Evolutionary conservation across 2,888 invertebrate species (phyloP).

Genomic region (Zonitis immaculata): DNA sequence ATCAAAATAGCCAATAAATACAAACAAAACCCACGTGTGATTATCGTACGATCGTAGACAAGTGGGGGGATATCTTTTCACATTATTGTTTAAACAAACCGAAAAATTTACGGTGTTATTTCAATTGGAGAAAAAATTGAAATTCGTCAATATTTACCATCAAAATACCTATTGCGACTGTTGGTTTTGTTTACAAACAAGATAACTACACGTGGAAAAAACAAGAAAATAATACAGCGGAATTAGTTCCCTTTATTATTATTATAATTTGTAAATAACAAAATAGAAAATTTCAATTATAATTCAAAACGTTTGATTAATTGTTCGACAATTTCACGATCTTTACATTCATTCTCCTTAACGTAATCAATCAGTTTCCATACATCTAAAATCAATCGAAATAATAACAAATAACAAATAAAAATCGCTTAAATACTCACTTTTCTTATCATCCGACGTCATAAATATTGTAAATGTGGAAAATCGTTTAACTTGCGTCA

Average conservation of each 20-base stretch:
- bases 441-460: constrained; percentile 54
- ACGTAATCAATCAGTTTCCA: constrained; percentile 43
- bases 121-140: no score
- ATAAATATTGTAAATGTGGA: constrained; percentile 63
- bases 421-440: constrained; percentile 43
- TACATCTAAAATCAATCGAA: constrained; percentile 42
- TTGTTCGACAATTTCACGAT: constrained; percentile 38
- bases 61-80: background rate
- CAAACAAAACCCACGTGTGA: background rate
- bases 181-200: no score
- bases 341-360: constrained; percentile 32
- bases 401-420: constrained; percentile 5
- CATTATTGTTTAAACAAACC: no score
- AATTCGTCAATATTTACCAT: no score
- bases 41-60: background rate
- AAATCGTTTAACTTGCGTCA: constrained; percentile 61
- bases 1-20: background rate
- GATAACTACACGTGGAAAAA: no score
- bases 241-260: no score
- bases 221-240: no score
- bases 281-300: constrained; percentile 27
- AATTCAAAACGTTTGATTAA: constrained; percentile 46
- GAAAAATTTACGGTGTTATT: no score
- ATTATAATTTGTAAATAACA: no score
- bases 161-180: no score